Percentiles rank a stretch among this genome's conserved stretches.
phyloP scores from a whole-genome alignment of 2,113 vertebrate genomes.

The Todiramphus saurophagus region DNA sequence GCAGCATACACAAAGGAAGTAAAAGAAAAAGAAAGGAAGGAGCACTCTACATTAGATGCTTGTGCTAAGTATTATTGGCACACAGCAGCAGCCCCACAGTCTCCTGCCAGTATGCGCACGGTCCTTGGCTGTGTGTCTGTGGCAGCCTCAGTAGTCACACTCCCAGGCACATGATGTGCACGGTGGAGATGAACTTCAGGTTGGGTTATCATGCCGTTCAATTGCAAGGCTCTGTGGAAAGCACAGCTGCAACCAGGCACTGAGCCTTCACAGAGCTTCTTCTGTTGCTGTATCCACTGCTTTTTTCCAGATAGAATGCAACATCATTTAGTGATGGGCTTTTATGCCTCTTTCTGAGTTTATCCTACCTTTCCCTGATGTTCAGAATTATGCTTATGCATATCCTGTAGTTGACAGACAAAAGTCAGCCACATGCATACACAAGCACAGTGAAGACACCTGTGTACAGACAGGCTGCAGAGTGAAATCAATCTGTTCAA shows the following conservation, averaged over 20 bases:
- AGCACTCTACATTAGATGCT: neutral
- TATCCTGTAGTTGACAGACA: neutral
- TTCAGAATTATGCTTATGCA: neutral
- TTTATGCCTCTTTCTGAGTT: neutral
- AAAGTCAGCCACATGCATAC: neutral
- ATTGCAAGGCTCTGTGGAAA: neutral
- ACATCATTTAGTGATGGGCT: neutral
- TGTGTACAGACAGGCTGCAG: accelerated
- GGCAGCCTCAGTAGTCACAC: neutral
- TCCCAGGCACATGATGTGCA: neutral
- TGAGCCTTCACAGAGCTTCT: neutral
- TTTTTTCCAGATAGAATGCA: neutral
- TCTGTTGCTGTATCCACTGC: neutral
- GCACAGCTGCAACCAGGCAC: accelerated
- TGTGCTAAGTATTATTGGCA: neutral
- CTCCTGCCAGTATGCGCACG: accelerated
- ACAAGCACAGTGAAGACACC: neutral
- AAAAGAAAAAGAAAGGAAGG: neutral
- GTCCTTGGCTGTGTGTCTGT: neutral
- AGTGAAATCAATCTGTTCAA: neutral
- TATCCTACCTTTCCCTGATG: neutral
- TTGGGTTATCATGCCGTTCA: neutral
- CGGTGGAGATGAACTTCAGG: neutral
- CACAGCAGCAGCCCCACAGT: neutral
- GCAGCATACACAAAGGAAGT: neutral